Percentiles rank a stretch among this genome's conserved stretches.
Conservation (phyloP, 2,113 vertebrate species). For the Elgaria multicarinata region DNA sequence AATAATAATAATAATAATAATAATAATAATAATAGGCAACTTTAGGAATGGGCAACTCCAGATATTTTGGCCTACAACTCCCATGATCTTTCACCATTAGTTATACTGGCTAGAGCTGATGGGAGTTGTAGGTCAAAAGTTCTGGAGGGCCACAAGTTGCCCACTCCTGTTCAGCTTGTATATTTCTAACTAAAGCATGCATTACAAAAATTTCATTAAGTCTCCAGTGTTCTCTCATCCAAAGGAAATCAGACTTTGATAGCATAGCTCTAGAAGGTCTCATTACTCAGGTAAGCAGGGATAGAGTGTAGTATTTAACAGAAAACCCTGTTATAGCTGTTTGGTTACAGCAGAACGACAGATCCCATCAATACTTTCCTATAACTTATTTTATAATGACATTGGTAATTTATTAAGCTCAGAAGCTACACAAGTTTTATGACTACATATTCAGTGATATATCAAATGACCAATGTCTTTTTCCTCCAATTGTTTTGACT, state of each 20-base stretch:
- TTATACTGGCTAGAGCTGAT: background rate
- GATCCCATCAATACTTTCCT: background rate
- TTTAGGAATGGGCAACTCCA: background rate
- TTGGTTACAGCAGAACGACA: background rate
- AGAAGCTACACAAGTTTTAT: background rate
- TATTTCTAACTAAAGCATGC: background rate
- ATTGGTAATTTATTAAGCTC: background rate
- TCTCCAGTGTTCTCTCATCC: too few relatives aligned
- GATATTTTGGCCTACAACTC: too few relatives aligned
- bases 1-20: too few relatives aligned
- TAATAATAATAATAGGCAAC: too few relatives aligned
- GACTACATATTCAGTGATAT: background rate
- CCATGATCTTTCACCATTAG: too few relatives aligned
- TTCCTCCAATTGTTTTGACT: constrained; percentile 49
- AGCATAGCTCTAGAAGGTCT: background rate
- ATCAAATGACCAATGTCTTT: constrained; percentile 52
- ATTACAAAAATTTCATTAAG: too few relatives aligned
- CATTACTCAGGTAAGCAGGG: background rate
- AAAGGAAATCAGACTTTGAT: too few relatives aligned
- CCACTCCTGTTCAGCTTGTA: background rate
- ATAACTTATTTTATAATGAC: background rate
- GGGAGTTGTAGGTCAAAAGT: background rate
- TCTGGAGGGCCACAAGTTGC: background rate
- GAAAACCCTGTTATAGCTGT: background rate
- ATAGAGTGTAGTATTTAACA: background rate